A percentile compares a stretch with the other conserved stretches of the same genome.
phyloP scores from a whole-genome alignment of 2,113 vertebrate species.

The Platysternon megacephalum region DNA sequence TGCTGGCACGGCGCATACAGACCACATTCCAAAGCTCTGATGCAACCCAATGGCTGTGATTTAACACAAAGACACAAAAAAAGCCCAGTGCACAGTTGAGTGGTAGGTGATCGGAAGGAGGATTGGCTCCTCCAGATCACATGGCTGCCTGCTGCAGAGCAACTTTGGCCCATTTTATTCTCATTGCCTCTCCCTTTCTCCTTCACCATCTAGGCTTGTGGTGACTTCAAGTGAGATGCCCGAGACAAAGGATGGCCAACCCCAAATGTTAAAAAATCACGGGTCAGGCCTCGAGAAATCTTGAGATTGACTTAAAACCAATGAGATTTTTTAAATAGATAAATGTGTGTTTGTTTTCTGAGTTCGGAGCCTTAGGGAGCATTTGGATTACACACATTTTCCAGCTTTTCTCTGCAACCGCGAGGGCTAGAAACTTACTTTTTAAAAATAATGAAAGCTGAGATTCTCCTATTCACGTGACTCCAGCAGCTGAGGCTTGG shows the following conservation, averaged over 20 bases:
- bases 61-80: background rate
- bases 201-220: background rate
- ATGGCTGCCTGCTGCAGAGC: background rate
- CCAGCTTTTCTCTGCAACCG: background rate
- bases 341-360: background rate
- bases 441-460: rapidly evolving
- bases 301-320: background rate
- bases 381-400: background rate
- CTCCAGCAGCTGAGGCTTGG: background rate
- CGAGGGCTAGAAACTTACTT: background rate
- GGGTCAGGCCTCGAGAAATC: background rate
- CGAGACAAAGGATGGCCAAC: rapidly evolving
- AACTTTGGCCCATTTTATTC: rapidly evolving
- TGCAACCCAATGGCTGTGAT: background rate
- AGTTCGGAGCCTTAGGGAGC: background rate
- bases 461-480: background rate
- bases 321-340: background rate
- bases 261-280: background rate
- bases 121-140: rapidly evolving
- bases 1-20: background rate
- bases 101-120: background rate
- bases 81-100: background rate
- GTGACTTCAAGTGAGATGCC: background rate
- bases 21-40: constrained; percentile 14
- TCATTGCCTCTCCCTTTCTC: background rate